Evolutionary conservation across 2,888 invertebrate genomes (phyloP).

Genomic region (Drosophila neonasuta): DNA sequence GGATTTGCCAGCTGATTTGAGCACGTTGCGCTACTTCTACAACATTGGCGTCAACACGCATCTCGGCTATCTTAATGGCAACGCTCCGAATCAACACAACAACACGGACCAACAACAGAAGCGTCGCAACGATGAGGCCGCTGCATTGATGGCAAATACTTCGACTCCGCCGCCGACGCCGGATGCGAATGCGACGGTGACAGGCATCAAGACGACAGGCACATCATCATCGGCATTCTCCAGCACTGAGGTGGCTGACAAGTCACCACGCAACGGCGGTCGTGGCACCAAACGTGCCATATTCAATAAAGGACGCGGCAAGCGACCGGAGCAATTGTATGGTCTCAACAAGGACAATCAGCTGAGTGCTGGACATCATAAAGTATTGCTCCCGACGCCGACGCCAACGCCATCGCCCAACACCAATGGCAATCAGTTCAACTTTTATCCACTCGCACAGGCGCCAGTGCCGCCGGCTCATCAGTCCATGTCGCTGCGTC

Average conservation of each 20-base stretch:
- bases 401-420: constrained; percentile 62
- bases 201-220: background rate
- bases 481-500: constrained; percentile 25
- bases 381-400: constrained; percentile 63
- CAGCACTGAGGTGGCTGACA: constrained; percentile 14
- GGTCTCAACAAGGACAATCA: constrained; percentile 35
- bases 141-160: constrained; percentile 1
- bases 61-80: constrained; percentile 31
- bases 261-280: background rate
- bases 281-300: constrained; percentile 6
- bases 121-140: constrained; percentile 13
- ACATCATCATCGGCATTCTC: background rate
- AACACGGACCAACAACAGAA: constrained; percentile 50
- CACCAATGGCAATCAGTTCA: constrained; percentile 50
- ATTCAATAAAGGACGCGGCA: constrained; percentile 29
- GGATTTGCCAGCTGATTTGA: constrained; percentile 83
- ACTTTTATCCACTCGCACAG: constrained; percentile 35
- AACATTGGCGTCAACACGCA: constrained; percentile 85
- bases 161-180: constrained; percentile 44
- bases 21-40: constrained; percentile 86
- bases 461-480: constrained; percentile 8
- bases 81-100: constrained; percentile 22
- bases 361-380: constrained; percentile 38
- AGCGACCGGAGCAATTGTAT: constrained; percentile 50
- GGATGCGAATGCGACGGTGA: constrained; percentile 5